Percentiles rank a stretch among this genome's conserved stretches.
Evolutionary conservation across 2,113 vertebrate species (phyloP).

Genomic region (Microcebus griseorufus): DNA sequence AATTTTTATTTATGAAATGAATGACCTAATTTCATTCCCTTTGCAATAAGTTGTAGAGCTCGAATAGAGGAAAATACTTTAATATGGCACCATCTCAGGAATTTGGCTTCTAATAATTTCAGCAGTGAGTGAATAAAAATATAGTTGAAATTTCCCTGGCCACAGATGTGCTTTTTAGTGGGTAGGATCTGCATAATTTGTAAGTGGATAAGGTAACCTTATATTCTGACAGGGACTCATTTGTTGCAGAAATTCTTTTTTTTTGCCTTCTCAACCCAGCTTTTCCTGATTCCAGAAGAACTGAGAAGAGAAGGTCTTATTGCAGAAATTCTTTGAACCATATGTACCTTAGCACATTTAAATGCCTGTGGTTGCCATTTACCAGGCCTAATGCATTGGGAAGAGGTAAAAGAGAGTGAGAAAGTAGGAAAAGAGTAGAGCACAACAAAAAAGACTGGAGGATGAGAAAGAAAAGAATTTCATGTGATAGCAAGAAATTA

Average conservation of each 20-base stretch:
- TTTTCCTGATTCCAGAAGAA: too few relatives aligned
- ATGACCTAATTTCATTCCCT: not conserved
- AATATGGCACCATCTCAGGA: not conserved
- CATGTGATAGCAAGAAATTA: not conserved
- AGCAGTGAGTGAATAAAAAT: conserved; percentile 21
- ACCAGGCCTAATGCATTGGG: not conserved
- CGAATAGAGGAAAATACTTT: not conserved
- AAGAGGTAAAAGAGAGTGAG: not conserved
- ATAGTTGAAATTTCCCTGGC: not conserved
- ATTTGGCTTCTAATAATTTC: conserved; percentile 19
- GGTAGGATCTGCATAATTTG: not conserved
- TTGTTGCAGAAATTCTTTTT: not conserved
- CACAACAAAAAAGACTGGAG: not conserved
- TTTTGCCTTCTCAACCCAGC: too few relatives aligned
- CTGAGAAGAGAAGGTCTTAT: not conserved
- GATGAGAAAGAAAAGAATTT: not conserved
- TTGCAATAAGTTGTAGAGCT: not conserved
- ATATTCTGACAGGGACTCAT: not conserved
- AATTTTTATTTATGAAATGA: conserved; percentile 31
- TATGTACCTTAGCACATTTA: not conserved
- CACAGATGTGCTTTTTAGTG: not conserved
- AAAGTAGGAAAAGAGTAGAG: not conserved
- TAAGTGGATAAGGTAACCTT: not conserved
- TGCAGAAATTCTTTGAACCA: not conserved
- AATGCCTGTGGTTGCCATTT: not conserved